Conservation (phyloP, 2,113 vertebrate species). For the Corythornis cristatus region DNA sequence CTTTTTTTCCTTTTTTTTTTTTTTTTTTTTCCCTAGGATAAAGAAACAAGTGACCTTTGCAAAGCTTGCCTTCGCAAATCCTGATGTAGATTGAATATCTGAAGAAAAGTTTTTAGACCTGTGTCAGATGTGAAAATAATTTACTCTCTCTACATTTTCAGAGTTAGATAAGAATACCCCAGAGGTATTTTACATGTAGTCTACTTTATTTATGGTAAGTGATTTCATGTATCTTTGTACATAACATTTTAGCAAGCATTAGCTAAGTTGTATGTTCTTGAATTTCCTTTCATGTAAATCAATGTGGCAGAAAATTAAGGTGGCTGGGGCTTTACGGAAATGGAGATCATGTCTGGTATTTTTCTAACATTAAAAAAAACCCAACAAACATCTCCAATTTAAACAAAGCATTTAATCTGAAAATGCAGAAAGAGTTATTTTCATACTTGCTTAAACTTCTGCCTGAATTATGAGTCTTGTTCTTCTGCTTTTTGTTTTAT, state of each 20-base stretch:
- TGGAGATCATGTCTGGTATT: neutral
- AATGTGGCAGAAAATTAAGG: slow-evolving; percentile 30
- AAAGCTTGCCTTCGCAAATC: neutral
- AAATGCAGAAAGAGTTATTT: slow-evolving; percentile 8
- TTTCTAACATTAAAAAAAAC: slow-evolving; percentile 27
- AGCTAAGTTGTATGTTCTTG: neutral
- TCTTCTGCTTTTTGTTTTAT: neutral
- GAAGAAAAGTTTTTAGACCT: neutral
- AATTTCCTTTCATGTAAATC: slow-evolving; percentile 40
- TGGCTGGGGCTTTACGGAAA: neutral
- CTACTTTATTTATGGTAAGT: slow-evolving; percentile 19
- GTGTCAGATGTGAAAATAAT: neutral
- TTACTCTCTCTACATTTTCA: neutral
- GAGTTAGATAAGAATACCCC: neutral
- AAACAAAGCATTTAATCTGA: neutral
- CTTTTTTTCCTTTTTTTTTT: neutral
- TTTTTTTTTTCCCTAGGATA: neutral
- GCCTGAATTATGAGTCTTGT: neutral
- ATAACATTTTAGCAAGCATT: neutral
- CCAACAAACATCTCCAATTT: neutral
- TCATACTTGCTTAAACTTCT: neutral
- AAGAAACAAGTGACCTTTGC: neutral
- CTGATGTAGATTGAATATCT: neutral
- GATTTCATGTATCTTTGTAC: neutral
- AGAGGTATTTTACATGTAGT: neutral